Base-by-base conservation (phyloP, 2,797 vertebrate genomes). In the Chelmon rostratus region DNA sequence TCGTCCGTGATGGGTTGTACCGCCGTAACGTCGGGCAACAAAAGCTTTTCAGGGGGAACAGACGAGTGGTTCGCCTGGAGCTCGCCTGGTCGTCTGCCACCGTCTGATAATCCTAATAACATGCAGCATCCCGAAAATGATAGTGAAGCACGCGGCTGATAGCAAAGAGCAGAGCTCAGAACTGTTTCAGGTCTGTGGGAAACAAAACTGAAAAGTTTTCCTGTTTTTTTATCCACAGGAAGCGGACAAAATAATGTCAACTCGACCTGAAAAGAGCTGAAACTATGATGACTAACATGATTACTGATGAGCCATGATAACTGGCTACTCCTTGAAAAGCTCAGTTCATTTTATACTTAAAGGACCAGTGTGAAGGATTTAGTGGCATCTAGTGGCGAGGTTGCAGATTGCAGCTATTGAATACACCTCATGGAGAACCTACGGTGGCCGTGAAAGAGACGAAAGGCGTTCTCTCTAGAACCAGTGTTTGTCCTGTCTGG, bases 21-120 rank as follows among this genome's bases (percentile, higher is more conserved):
- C 66, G 53, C 57, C 68, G 73, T 81, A 73, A 69, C 35, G 75
- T 49, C 6, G n/a, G 38, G 59, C 42, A 10, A 75, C 58, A 58
- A 64, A 71, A 44, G 57, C 42, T 56, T 64, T 68, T 15, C 47
- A 40, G 53, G 23, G 61, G 35, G 49, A 66, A 61, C 38, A 5
- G 49, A 68, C 65, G 18, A 85, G 64, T 13, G 13, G 47, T 33
- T 73, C 2, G 8, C 54, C 33, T 2, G 1, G 65, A 44, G 68
- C 40, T 63, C 46, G 11, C 8, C 37, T 25, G 49, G 15, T 21
- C 52, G 64, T 57, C 58, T 58, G 53, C 59, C 56, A 1, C 44
- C 18, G 23, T 31, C 74, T 16, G 83, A 81, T 83, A 67, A 79
- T 63, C 50, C 71, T 58, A 50, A 82, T 63, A 76, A 65, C 79